Evolutionary conservation across 2,113 vertebrate genomes (phyloP).

Genomic region (Odobenus rosmarus): DNA sequence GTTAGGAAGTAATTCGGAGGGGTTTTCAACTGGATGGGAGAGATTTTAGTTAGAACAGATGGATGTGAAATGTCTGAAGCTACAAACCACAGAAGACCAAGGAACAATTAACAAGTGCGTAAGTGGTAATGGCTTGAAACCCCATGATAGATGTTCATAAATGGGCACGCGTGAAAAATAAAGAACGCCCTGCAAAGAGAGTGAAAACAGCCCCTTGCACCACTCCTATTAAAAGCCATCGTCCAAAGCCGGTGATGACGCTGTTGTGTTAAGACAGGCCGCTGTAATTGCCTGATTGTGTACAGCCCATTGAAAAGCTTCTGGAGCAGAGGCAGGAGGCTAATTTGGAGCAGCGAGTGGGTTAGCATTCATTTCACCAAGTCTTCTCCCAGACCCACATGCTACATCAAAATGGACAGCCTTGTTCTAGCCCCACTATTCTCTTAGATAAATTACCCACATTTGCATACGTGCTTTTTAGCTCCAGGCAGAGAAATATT

Average conservation of each 20-base stretch:
- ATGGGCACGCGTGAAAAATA: not conserved
- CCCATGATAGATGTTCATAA: not conserved
- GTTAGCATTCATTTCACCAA: not conserved
- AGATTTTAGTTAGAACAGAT: slow-evolving; percentile 59
- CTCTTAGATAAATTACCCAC: not conserved
- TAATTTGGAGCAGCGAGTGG: not conserved
- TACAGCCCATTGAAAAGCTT: not conserved
- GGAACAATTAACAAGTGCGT: not conserved
- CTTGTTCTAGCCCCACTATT: not conserved
- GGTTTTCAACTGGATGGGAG: slow-evolving; percentile 24
- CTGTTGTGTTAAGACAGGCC: not conserved
- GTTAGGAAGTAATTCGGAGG: slow-evolving; percentile 28
- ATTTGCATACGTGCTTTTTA: not conserved
- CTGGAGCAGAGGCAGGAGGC: not conserved
- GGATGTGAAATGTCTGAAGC: slow-evolving; percentile 12
- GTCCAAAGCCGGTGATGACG: not conserved
- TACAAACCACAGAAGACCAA: not conserved
- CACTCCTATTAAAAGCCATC: not conserved
- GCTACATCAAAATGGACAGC: not conserved
- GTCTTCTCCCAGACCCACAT: not conserved
- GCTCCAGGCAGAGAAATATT: not conserved
- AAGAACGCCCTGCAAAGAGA: not conserved
- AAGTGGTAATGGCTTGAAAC: not conserved
- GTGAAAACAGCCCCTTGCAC: not conserved
- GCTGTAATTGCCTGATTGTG: not conserved